Conservation (phyloP, 2,888 invertebrate genomes). For the Athripsodes cinereus region DNA sequence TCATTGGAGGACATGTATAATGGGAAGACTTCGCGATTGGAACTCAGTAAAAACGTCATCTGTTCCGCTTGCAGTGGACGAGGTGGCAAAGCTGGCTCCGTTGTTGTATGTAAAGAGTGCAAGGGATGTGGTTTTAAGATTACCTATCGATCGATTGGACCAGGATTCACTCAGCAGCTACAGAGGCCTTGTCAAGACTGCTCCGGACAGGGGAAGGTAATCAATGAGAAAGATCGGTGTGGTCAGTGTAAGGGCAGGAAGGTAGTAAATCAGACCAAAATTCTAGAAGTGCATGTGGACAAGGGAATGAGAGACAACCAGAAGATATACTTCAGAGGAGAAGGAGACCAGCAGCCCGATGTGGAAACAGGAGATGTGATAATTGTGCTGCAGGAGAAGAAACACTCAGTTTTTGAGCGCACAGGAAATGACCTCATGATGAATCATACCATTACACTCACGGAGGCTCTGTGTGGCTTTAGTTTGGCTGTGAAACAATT, state of each 20-base stretch:
- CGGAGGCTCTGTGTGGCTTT: conserved; percentile 90
- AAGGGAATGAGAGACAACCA: conserved; percentile 85
- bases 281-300: conserved; percentile 81
- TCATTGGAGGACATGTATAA: conserved; percentile 87
- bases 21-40: conserved; percentile 78
- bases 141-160: conserved; percentile 61
- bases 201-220: conserved; percentile 63
- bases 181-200: conserved; percentile 58
- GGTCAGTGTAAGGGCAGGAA: conserved; percentile 77
- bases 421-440: conserved; percentile 69
- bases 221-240: conserved; percentile 80
- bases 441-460: conserved; percentile 68
- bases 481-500: conserved; percentile 79
- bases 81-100: conserved; percentile 66
- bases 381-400: conserved; percentile 75
- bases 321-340: conserved; percentile 78
- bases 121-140: conserved; percentile 73
- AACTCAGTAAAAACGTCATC: conserved; percentile 75
- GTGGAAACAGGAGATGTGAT: conserved; percentile 85
- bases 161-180: conserved; percentile 58
- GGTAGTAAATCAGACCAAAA: conserved; percentile 74
- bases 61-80: conserved; percentile 72
- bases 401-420: conserved; percentile 74
- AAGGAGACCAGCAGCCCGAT: conserved; percentile 87
- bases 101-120: conserved; percentile 64